phyloP scores from a whole-genome alignment of 2,888 invertebrate species.

The Melanophora roralis region DNA sequence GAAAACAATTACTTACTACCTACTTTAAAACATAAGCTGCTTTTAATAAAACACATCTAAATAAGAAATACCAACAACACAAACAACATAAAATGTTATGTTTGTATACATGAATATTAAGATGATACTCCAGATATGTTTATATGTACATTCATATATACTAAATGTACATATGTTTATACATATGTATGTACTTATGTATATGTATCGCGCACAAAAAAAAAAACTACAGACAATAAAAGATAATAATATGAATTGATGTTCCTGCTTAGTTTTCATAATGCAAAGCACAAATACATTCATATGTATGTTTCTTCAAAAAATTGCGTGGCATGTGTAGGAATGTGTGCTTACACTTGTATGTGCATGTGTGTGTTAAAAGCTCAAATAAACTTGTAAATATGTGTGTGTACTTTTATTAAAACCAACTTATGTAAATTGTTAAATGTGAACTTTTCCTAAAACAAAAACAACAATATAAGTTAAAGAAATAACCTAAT shows the following conservation, averaged over 20 bases:
- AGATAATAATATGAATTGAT: conserved; percentile 7
- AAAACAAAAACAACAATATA: too few species aligned
- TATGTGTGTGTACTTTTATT: too few species aligned
- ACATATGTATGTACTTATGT: not conserved
- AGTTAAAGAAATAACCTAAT: conserved; percentile 9
- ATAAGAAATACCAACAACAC: not conserved
- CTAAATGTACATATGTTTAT: too few species aligned
- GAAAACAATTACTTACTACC: conserved; percentile 57
- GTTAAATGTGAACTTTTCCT: not conserved
- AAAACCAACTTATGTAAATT: too few species aligned
- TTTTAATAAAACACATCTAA: conserved; percentile 47
- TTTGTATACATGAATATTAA: not conserved
- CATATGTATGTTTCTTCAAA: not conserved
- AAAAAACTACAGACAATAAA: too few species aligned
- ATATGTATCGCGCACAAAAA: not conserved
- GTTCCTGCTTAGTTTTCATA: not conserved
- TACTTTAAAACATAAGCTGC: conserved; percentile 50
- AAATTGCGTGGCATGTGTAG: conserved; percentile 22
- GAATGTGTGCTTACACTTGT: not conserved
- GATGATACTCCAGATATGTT: too few species aligned
- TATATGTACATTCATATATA: not conserved
- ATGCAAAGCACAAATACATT: too few species aligned
- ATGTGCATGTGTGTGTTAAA: not conserved
- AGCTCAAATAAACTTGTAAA: too few species aligned
- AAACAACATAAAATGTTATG: too few species aligned